Base-by-base conservation (phyloP, 2,113 vertebrate genomes). In the Centropristis striata region DNA sequence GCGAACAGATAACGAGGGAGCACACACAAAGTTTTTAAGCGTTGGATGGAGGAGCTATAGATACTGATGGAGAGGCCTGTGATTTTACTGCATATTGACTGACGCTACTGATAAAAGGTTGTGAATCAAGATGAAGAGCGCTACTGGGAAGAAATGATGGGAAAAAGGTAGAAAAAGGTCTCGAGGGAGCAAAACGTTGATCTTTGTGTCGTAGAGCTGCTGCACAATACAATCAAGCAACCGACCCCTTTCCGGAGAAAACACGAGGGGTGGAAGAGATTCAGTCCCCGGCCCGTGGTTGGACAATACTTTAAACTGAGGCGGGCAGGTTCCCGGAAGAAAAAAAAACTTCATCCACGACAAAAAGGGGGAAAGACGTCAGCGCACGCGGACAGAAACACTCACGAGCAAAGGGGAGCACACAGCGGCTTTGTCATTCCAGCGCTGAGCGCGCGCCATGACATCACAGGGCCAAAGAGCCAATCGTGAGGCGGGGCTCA, bases 391-490 rank as follows among this genome's bases (percentile, higher is more conserved):
- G 87, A 92, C 86, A 37, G 68, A 54, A 81, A 81, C 73, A 78
- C 88, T 76, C 80, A 80, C 72, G 23, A 92, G 90, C 89, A 50
- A 68, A 54, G 64, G 58, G 59, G 60, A 80, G 83, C 87, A 78
- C 87, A 78, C 68, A 36, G 88, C 36, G 55, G 75, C 80, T 69
- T 90, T 92, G 83, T 92, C 89, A 81, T 90, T 91, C 90, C 85
- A 79, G 87, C 86, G 76, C 79, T 81, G 81, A 92, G 90, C 77
- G 55, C 77, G 55, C 67, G 77, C 86, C 57, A 32, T 91, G 92
- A 94, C 91, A 88, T 93, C 88, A 90, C 92, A 78, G 78, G 85
- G 89, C 80, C 55, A 65, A 68, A 67, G 47, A 88, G 89, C 88
- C 90, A 85, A 90, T 87, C 78, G 32, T 46, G 81, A 85, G 80